Base-by-base conservation (phyloP, 2,113 vertebrate species). In the Pogonocichla stellata region DNA sequence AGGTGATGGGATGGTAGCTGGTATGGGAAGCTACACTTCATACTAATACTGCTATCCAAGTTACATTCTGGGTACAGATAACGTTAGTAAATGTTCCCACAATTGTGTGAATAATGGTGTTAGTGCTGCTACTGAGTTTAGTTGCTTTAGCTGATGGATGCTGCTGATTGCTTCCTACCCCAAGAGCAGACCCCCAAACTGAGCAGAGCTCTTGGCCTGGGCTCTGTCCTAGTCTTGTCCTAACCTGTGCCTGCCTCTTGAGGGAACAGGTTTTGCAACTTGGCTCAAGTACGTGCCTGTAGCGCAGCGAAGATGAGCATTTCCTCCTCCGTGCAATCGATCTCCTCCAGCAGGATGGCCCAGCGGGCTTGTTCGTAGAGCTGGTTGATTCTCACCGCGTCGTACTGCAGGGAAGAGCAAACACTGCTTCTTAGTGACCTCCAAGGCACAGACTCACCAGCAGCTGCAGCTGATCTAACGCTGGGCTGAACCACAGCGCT, bases 241-340 rank as follows among this genome's bases (percentile, higher is more conserved):
- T 78, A 91, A 93, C 97, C 96, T 38, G 97, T 83, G 84, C 53
- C 56, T 38, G 38, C 40, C 51, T 71, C 34, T 9, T 28, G 33
- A 73, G 50, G 78, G 91, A 97, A 92, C 93, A 61, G 74, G 53
- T 96, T 92, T 56, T 66, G 20, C 90, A 80, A 12, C 81, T 34
- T 51, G 48, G 51, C 79, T 73, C 58, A 51, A 80, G 94, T 91
- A 95, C 95, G 4, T 98, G 99, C 99, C 98, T 99, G 99, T 22
- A 99, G 92, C 1, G 99, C 99, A 18, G 99, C 99, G 12, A 99
- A 99, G 98, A 99, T 99, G 84, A 99, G 91, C 99, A 99, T 99
- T 90, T 99, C 99, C 74, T 99, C 99, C 51, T 99, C 99, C 0
- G 99, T 99, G 97, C 99, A 99, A 60, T 99, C 99, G 2, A 99